These are phyloP conservation scores for Mesitornis unicolor DNA, from an alignment of 2,113 vertebrate species.

Conservation along the genomic window DNA sequence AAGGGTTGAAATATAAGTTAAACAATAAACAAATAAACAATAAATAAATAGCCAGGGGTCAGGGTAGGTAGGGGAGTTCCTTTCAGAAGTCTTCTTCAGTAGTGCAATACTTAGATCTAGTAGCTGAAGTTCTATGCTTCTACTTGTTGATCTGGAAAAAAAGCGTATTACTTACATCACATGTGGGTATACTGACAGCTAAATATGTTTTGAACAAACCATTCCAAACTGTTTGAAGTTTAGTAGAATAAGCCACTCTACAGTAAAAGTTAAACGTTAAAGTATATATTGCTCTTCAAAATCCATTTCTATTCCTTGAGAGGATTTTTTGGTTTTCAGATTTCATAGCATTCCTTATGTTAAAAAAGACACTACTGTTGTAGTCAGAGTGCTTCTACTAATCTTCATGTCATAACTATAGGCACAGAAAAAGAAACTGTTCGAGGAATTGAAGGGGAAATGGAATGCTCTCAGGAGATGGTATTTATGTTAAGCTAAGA, in stretches of 20 bases:
- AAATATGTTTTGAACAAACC: background rate
- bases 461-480: background rate
- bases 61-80: background rate
- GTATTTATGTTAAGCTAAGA: background rate
- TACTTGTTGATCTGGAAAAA: background rate
- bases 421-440: background rate
- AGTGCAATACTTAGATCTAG: background rate
- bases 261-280: background rate
- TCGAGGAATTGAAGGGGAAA: background rate
- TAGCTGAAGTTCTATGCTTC: background rate
- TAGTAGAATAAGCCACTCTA: background rate
- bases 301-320: background rate
- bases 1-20: background rate
- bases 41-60: fast-evolving
- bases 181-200: background rate
- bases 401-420: background rate
- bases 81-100: background rate
- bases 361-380: background rate
- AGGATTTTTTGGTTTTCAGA: background rate
- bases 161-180: background rate
- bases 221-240: background rate
- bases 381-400: background rate
- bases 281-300: background rate
- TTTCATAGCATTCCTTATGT: background rate
- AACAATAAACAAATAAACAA: background rate